Percentiles rank a stretch among this genome's conserved stretches.
Evolutionary conservation across 2,888 invertebrate species (phyloP).

Genomic region (Heliconius ismenius): DNA sequence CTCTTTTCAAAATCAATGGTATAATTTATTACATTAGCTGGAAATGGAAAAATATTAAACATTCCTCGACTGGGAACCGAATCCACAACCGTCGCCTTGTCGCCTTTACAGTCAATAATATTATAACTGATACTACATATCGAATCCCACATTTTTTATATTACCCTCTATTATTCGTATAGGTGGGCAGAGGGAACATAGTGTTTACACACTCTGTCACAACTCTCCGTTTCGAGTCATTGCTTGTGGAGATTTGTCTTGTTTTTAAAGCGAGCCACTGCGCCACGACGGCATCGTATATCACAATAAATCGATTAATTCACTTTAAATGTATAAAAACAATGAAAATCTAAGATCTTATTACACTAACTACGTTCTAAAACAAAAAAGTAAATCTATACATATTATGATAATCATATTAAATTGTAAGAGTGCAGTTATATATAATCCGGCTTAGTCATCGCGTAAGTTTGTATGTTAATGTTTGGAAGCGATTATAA

Average conservation of each 20-base stretch:
- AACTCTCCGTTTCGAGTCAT: too few species aligned
- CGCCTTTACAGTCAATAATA: too few species aligned
- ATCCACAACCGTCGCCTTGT: too few species aligned
- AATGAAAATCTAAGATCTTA: too few species aligned
- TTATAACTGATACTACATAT: too few species aligned
- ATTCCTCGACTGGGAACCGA: too few species aligned
- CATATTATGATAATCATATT: background rate
- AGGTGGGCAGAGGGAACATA: background rate
- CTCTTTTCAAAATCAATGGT: too few species aligned
- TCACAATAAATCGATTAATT: background rate
- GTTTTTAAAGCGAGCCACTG: background rate
- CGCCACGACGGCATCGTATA: background rate
- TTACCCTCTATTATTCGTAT: background rate
- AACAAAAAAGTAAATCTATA: background rate
- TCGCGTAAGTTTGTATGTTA: conserved; percentile 14
- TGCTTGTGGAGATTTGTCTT: background rate
- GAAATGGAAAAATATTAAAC: too few species aligned
- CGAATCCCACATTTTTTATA: background rate
- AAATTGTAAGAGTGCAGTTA: background rate
- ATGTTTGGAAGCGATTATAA: conserved; percentile 13
- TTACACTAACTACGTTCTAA: background rate
- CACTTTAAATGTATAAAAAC: background rate
- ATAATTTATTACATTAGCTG: too few species aligned
- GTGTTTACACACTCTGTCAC: background rate
- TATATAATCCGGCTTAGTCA: conserved; percentile 10